Base-by-base conservation (phyloP, 1,140 invertebrate species). In the Drosophila pseudoananassae region DNA sequence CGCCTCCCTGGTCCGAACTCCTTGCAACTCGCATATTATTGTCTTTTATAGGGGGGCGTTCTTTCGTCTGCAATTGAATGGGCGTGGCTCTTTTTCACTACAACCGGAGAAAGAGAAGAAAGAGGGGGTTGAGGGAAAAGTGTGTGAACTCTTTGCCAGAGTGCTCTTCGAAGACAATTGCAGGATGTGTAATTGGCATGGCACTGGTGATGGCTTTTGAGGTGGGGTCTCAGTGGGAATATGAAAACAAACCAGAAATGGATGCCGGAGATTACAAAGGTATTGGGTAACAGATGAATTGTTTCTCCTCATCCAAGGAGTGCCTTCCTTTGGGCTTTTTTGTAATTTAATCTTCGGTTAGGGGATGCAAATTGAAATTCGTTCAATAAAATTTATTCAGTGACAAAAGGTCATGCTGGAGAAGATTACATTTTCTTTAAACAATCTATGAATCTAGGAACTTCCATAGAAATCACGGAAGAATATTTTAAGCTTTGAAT, bases 161-260 rank as follows among this genome's bases (percentile, higher is more conserved):
- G 33, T 15, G 8, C 31, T 10, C 7, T 9, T 9, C 17, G 46
- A 59, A 50, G 40, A 38, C 65, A 69, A 69, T 69, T 54, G 65
- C 63, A 69, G 65, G 65, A 69, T 68, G 38, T 55, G 65, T 69
- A 68, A 69, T 69, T 66, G 65, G 49, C 29, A 47, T 55, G 31
- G 59, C 60, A 53, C 33, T 68, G 47, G 29, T 20, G 60, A 66
- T 66, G 65, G 38, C 40, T 69, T 69, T 69, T 69, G 43, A 69
- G 65, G 65, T 69, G 65, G 65, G 65, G 61, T 69, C 61, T 59
- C 46, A 66, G 10, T 65, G 63, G 63, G 63, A 65, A 65, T 65
- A 65, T 27, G 25, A 63, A 63, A 27, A 10, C 46, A 69, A 66
- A 68, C 65, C 65, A 69, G 65, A 69, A 68, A 69, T 46, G 40